A percentile compares a stretch with the other conserved stretches of the same genome.
Conservation (phyloP, 2,113 vertebrate genomes). For the Isurus oxyrinchus region DNA sequence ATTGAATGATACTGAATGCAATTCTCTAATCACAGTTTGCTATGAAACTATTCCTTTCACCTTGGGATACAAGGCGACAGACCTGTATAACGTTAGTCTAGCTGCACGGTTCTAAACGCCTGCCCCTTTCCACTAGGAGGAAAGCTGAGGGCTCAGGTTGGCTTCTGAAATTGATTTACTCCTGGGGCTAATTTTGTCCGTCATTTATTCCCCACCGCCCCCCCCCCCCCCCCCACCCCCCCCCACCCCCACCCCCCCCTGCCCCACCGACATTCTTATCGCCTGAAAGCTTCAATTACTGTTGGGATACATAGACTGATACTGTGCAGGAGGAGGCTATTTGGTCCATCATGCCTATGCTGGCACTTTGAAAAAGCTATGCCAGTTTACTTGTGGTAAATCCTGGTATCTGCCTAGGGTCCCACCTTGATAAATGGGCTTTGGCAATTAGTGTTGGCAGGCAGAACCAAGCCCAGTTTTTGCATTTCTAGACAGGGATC, state of each 20-base stretch:
- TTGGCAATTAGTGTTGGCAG: neutral
- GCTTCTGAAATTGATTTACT: neutral
- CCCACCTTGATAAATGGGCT: neutral
- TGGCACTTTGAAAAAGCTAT: neutral
- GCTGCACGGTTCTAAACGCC: neutral
- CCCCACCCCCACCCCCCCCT: neutral
- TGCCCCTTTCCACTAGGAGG: neutral
- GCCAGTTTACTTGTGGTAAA: neutral
- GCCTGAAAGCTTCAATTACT: neutral
- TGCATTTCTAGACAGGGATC: neutral
- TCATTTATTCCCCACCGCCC: neutral
- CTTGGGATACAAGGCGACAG: neutral
- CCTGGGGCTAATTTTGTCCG: neutral
- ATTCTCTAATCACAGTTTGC: neutral
- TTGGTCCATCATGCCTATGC: neutral
- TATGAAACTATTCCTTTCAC: neutral
- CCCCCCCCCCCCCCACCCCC: neutral
- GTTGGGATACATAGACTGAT: neutral
- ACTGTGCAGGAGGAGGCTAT: neutral
- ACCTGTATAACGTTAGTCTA: neutral
- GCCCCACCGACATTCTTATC: neutral
- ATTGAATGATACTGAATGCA: neutral
- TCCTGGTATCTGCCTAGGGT: neutral
- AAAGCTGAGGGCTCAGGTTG: neutral
- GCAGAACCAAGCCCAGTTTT: neutral